Base-by-base conservation (phyloP, 2,888 invertebrate genomes). In the Heliothis peltigera region DNA sequence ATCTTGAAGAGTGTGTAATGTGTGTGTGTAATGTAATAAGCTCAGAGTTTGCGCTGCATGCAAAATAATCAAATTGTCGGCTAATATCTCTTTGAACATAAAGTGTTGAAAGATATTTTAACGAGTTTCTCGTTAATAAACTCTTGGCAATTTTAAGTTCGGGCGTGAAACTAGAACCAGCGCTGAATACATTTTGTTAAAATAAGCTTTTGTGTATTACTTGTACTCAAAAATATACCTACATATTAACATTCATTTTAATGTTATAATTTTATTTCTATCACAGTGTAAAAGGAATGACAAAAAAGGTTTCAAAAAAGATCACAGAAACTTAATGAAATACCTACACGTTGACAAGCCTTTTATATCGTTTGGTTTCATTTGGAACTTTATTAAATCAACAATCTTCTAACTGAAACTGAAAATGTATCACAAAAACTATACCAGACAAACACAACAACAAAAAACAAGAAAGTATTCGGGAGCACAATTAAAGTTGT, bases 11-110 rank as follows among this genome's bases (percentile, higher is more conserved):
- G 75, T 71, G 71, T 78, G 77, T 74, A 75, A 79, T 65, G 68
- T 79, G 81, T 76, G 75, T 65, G 60, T 83, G 80, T 87, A 86
- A 89, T 84, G 80, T 84, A 85, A 85, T 83, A 86, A 74, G 68
- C 80, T 77, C 74, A 70, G 80, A 75, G 77, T 76, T 79, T 79
- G 80, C 78, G 85, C 78, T 85, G 83, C 84, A 85, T 84, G 84
- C 84, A 80, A 84, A 86, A 84, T 84, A 87, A 87, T 86, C 84
- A 85, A 86, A 84, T 84, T 82, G 77, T 79, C 71, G 73, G 70
- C 74, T 82, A 84, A 85, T 83, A 81, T 82, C 66, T 67, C 77
- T 69, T 71, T 80, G 77, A 77, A 74, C 70, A 76, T 80, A 82
- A 81, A 77, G 73, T 80, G 67, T 67, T 65, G 73, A 77, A 61